These are phyloP conservation scores for Drosophila paranaensis DNA, from an alignment of 2,888 invertebrate genomes.

Conservation along the genomic window DNA sequence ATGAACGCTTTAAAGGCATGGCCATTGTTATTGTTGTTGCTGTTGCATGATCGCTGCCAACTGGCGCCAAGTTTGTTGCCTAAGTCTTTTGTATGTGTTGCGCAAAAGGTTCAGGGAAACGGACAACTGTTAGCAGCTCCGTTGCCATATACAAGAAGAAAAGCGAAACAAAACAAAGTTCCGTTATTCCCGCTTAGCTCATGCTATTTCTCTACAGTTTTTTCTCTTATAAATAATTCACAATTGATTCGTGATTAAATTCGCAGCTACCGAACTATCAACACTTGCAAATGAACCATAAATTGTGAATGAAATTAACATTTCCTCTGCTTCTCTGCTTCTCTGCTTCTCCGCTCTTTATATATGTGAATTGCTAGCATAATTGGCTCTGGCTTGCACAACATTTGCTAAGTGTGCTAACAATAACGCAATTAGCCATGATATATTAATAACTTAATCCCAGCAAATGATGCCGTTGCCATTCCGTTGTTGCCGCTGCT, in stretches of 20 bases:
- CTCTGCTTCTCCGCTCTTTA: too few species aligned
- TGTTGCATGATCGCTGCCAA: constrained; percentile 69
- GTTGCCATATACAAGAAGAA: constrained; percentile 20
- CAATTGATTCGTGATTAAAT: constrained; percentile 57
- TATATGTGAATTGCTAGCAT: constrained; percentile 36
- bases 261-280: constrained; percentile 66
- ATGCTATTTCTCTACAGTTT: constrained; percentile 16
- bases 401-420: constrained; percentile 51
- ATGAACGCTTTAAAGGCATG: constrained; percentile 28
- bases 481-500: constrained; percentile 17
- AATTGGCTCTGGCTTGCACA: constrained; percentile 51
- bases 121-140: constrained; percentile 27
- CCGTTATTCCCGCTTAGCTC: constrained; percentile 39
- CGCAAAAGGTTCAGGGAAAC: constrained; percentile 57
- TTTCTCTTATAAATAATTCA: constrained; percentile 29
- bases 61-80: constrained; percentile 78
- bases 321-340: not conserved
- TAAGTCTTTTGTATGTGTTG: constrained; percentile 75
- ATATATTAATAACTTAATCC: constrained; percentile 45
- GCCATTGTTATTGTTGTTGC: constrained; percentile 18
- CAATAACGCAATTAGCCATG: constrained; percentile 51
- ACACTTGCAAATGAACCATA: constrained; percentile 72
- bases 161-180: constrained; percentile 10
- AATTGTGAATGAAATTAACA: constrained; percentile 38
- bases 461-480: constrained; percentile 21